Evolutionary conservation across 2,797 vertebrate species (phyloP).

Genomic region (Anguilla pacifica): DNA sequence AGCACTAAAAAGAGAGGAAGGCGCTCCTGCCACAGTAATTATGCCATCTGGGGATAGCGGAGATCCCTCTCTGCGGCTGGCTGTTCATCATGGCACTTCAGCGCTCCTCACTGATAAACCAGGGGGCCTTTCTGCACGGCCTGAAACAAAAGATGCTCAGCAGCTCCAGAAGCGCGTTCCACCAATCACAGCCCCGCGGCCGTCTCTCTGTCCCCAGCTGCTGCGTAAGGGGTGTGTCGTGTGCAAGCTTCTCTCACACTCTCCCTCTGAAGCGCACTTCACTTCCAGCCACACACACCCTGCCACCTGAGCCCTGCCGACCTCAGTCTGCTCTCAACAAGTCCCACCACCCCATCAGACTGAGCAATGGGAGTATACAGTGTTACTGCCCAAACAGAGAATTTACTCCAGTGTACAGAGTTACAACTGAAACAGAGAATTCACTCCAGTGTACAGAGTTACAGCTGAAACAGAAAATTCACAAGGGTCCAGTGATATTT

Average conservation of each 20-base stretch:
- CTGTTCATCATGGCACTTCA: conserved; percentile 48
- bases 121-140: conserved; percentile 52
- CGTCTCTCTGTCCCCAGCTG: conserved; percentile 65
- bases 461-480: too few species aligned
- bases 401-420: background rate
- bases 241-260: conserved; percentile 43
- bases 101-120: conserved; percentile 45
- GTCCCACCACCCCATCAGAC: background rate
- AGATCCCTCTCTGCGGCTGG: conserved; percentile 52
- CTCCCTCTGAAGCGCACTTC: background rate
- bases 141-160: conserved; percentile 59
- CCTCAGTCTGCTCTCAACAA: background rate
- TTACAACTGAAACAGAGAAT: too few species aligned
- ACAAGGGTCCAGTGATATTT: too few species aligned
- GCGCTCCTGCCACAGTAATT: conserved; percentile 59
- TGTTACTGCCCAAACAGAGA: background rate
- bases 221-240: conserved; percentile 71
- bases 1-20: conserved; percentile 48
- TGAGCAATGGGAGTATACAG: background rate
- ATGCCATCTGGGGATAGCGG: conserved; percentile 55
- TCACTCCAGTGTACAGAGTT: too few species aligned
- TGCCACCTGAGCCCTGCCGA: background rate
- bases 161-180: conserved; percentile 68
- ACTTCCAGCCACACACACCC: background rate
- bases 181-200: conserved; percentile 67